A percentile compares a stretch with the other conserved stretches of the same genome.
Conservation (phyloP, 2,888 invertebrate species). For the Harpalus rufipes region DNA sequence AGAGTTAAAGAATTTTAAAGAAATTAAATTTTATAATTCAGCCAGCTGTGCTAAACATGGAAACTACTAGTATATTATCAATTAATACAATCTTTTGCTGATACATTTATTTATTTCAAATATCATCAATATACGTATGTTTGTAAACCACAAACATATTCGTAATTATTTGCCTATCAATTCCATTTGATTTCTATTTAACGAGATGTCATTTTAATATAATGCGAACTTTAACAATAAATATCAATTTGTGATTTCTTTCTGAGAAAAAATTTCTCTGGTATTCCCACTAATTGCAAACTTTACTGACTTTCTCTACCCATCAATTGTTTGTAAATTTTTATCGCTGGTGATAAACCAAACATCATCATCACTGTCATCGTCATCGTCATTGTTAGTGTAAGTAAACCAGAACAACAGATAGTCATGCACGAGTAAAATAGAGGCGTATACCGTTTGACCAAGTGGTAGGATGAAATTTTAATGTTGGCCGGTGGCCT, state of each 20-base stretch:
- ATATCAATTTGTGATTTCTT: background rate
- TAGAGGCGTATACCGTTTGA: background rate
- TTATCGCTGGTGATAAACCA: slow-evolving; percentile 3
- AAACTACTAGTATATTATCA: no score
- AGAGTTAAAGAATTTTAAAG: no score
- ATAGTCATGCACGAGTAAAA: background rate
- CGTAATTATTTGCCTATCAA: background rate
- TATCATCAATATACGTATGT: no score
- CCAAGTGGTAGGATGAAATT: background rate
- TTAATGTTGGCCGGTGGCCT: background rate
- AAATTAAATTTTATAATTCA: no score
- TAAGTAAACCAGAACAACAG: background rate
- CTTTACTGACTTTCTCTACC: slow-evolving; percentile 8
- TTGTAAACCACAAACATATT: background rate
- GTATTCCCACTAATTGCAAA: background rate
- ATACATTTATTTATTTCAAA: no score
- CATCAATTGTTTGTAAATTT: slow-evolving; percentile 8
- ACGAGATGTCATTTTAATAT: background rate
- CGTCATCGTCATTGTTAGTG: background rate
- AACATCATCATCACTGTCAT: background rate
- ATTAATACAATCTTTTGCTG: no score
- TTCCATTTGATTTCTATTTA: background rate
- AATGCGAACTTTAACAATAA: background rate
- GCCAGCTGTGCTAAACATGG: no score
- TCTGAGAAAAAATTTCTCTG: background rate